Conservation (phyloP, 2,113 vertebrate species). For the Lasiurus borealis region DNA sequence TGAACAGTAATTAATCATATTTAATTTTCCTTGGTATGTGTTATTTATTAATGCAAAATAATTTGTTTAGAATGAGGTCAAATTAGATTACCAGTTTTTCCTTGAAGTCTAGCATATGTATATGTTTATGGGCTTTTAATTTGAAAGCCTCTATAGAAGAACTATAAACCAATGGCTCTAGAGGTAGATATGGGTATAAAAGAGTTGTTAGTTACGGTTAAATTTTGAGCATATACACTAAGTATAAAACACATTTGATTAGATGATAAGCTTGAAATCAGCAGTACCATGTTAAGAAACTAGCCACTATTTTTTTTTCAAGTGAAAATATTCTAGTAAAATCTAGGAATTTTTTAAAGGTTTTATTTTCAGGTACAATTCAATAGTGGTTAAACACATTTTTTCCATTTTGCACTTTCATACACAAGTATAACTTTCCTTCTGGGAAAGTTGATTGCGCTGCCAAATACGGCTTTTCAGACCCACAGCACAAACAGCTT, state of each 20-base stretch:
- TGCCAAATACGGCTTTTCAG: background rate
- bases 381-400: background rate
- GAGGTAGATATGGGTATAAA: background rate
- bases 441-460: background rate
- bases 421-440: background rate
- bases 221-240: background rate
- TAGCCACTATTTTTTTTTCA: background rate
- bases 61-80: background rate
- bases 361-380: background rate
- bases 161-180: background rate
- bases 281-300: background rate
- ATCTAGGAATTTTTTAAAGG: background rate
- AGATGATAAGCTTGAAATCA: background rate
- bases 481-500: fast-evolving
- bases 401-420: background rate
- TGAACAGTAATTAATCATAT: slow-evolving; percentile 17
- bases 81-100: background rate
- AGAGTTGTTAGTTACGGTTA: background rate
- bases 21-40: background rate
- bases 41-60: background rate
- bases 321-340: background rate
- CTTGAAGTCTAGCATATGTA: background rate
- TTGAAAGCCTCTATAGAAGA: background rate
- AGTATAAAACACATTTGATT: background rate
- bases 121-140: background rate